Percentiles rank a stretch among this genome's conserved stretches.
These are phyloP conservation scores for Timandra comae DNA, from an alignment of 2,888 invertebrate species.

Conservation along the genomic window DNA sequence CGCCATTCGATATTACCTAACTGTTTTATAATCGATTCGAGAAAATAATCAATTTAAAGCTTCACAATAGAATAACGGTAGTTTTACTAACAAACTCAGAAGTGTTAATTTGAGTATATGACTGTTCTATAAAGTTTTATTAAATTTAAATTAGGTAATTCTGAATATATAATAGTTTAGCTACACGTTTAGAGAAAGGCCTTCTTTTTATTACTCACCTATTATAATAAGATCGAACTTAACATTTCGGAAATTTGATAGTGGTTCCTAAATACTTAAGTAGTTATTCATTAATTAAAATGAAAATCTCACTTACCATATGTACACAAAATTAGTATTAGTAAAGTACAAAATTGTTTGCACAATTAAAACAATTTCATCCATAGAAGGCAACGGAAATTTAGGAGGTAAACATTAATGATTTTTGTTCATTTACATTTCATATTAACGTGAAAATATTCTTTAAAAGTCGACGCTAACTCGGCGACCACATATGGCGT, in stretches of 20 bases:
- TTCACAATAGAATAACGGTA: conserved; percentile 16
- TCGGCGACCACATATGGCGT: conserved; percentile 64
- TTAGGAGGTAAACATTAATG: conserved; percentile 63
- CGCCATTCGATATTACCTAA: conserved; percentile 19
- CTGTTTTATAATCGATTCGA: conserved; percentile 21
- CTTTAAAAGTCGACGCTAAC: conserved; percentile 57
- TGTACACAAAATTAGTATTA: conserved; percentile 1
- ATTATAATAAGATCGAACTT: too few species aligned
- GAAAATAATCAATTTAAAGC: conserved; percentile 12
- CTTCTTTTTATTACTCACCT: too few species aligned
- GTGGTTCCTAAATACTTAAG: too few species aligned
- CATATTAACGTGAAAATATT: conserved; percentile 60
- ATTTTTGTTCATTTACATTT: conserved; percentile 64
- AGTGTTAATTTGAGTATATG: too few species aligned
- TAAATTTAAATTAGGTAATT: too few species aligned
- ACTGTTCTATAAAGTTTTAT: too few species aligned
- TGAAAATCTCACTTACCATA: too few species aligned
- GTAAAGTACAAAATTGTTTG: conserved; percentile 4
- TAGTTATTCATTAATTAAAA: too few species aligned
- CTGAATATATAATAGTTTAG: too few species aligned
- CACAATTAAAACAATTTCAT: conserved; percentile 15
- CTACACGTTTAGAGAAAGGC: too few species aligned
- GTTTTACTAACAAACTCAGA: too few species aligned
- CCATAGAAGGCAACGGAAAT: conserved; percentile 31
- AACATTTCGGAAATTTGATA: too few species aligned